Percentiles rank a stretch among this genome's conserved stretches.
phyloP scores from a whole-genome alignment of 2,797 vertebrate genomes.

The Pseudomugil gertrudae region DNA sequence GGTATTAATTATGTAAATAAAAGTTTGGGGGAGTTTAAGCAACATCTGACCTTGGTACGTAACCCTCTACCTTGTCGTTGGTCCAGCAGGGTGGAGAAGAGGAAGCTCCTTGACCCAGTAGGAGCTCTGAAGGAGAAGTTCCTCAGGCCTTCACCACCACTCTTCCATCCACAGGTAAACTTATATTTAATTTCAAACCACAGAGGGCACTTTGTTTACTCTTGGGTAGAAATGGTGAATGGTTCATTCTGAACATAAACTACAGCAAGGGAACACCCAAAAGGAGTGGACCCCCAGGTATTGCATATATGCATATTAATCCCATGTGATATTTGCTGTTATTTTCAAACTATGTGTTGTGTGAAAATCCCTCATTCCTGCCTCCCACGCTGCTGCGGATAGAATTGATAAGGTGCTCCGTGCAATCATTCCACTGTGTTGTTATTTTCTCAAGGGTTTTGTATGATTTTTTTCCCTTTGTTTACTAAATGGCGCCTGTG shows the following conservation, averaged over 20 bases:
- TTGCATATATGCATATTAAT: constrained; percentile 57
- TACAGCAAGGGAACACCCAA: constrained; percentile 41
- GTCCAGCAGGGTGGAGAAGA: constrained; percentile 99
- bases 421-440: constrained; percentile 72
- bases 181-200: constrained; percentile 7
- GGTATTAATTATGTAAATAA: constrained; percentile 1
- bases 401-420: constrained; percentile 63
- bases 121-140: constrained; percentile 97
- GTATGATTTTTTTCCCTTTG: constrained; percentile 81
- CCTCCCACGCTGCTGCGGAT: constrained; percentile 71
- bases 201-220: constrained; percentile 16
- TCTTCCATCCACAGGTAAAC: constrained; percentile 96
- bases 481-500: constrained; percentile 77
- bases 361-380: constrained; percentile 68
- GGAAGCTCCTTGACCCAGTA: constrained; percentile 96
- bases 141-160: constrained; percentile 91
- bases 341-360: constrained; percentile 68
- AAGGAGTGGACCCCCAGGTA: constrained; percentile 43
- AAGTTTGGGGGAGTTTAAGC: constrained; percentile 16
- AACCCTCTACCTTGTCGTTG: constrained; percentile 93
- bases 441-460: constrained; percentile 79
- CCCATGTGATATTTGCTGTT: constrained; percentile 68
- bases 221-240: constrained; percentile 33
- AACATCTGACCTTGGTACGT: constrained; percentile 85
- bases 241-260: constrained; percentile 37